Evolutionary conservation across 2,113 vertebrate species (phyloP).

Genomic region (Pomatorhinus ruficollis): DNA sequence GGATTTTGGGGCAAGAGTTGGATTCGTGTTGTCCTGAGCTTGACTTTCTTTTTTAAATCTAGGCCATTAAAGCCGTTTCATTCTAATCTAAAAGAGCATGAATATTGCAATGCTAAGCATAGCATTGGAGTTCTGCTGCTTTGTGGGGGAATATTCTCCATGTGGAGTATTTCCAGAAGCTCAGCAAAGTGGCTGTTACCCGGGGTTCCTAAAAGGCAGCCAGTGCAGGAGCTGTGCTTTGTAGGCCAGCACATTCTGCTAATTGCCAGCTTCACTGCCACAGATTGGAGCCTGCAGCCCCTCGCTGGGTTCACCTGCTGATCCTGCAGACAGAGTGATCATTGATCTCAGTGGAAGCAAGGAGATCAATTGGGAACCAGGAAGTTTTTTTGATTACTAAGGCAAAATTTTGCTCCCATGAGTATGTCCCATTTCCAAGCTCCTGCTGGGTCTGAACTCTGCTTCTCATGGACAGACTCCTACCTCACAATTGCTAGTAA

Average conservation of each 20-base stretch:
- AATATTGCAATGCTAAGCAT: neutral
- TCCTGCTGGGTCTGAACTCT: neutral
- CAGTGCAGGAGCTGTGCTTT: neutral
- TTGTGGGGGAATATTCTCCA: neutral
- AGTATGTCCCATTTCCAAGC: neutral
- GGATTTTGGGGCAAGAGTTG: neutral
- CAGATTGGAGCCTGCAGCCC: neutral
- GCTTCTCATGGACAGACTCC: neutral
- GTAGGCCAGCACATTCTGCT: neutral
- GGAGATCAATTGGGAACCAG: neutral
- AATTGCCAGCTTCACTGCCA: neutral
- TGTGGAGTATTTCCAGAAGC: neutral
- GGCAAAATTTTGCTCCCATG: neutral
- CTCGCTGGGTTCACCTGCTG: neutral
- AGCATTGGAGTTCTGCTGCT: neutral
- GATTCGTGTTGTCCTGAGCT: neutral
- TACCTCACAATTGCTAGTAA: neutral
- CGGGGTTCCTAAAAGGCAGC: neutral
- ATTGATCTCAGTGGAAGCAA: conserved; percentile 1
- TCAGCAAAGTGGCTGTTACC: neutral
- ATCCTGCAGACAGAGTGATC: neutral
- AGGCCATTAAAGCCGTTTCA: neutral
- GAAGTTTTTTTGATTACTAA: neutral
- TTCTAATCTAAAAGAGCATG: neutral
- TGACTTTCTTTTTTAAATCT: neutral